Evolutionary conservation across 2,797 vertebrate genomes (phyloP), one percentile per base, ranked within the genome.

Genomic region (Molothrus ater): DNA sequence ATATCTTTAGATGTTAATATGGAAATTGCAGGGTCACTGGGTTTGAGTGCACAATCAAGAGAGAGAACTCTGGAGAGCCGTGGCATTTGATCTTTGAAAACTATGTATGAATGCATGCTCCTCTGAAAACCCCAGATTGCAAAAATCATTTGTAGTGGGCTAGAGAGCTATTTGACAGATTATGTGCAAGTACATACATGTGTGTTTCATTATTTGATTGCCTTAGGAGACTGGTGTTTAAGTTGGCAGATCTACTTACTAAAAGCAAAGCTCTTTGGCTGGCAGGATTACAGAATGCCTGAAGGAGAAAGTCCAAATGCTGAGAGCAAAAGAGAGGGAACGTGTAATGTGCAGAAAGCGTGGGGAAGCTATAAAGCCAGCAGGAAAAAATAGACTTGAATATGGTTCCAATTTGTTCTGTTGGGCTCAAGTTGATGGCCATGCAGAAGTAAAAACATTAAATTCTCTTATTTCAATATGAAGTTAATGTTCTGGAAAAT

Each of bases 171-270:
- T 96, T 94, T 97, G 89, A 90, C 92, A 95, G 95, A 92, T 97
- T 98, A 97, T 56, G 94, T 98, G 97, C 98, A 97, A 98, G 98
- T 88, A 82, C 92, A 69, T 97, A 97, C 98, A 98, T 98, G 96
- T 98, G 98, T 95, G 91, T 98, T 98, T 98, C 97, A 98, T 99
- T 98, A 98, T 98, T 97, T 97, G 53, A 96, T 98, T 97, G 97
- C 98, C 97, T 97, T 97, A 97, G 98, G 98, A 98, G 97, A 97
- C 95, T 96, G 80, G 95, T 98, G 97, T 98, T 98, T 98, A 98
- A 98, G 97, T 98, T 98, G 98, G 98, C 98, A 99, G 98, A 98
- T 98, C 94, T 96, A 95, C 97, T 98, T 98, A 98, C 75, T 98
- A 94, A 97, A 98, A 98, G 97, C 96, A 94, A 97, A 98, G 95